A percentile compares a stretch with the other conserved stretches of the same genome.
Evolutionary conservation across 1,140 invertebrate genomes (phyloP).

Genomic region (Lucilia sericata): DNA sequence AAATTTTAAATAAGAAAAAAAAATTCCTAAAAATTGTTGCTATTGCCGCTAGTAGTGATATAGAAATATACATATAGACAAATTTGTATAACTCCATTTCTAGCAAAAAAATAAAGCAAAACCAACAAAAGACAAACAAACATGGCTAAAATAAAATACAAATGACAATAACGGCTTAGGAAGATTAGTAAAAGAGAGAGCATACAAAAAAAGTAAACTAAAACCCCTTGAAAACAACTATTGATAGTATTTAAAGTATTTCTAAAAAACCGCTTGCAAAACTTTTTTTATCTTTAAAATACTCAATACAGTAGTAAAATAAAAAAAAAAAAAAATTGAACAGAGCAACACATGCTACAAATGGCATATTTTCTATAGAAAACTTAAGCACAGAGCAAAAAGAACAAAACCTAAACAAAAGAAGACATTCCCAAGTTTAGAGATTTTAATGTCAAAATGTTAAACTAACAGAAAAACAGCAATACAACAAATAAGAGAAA

Average conservation of each 20-base stretch:
- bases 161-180: constrained; percentile 5
- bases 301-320: neutral
- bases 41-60: neutral
- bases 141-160: neutral
- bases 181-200: neutral
- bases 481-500: neutral
- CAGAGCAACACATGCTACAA: neutral
- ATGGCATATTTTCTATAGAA: neutral
- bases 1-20: neutral
- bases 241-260: neutral
- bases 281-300: neutral
- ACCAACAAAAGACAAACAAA: neutral
- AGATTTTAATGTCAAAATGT: constrained; percentile 20
- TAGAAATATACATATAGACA: neutral
- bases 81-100: neutral
- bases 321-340: neutral
- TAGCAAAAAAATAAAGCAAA: neutral
- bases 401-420: neutral
- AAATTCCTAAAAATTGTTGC: neutral
- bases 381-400: neutral
- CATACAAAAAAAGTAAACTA: neutral
- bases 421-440: constrained; percentile 5
- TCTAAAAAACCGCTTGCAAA: neutral
- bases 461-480: neutral
- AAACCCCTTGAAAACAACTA: neutral